phyloP scores from a whole-genome alignment of 2,113 vertebrate genomes.

The Salminus brasiliensis region DNA sequence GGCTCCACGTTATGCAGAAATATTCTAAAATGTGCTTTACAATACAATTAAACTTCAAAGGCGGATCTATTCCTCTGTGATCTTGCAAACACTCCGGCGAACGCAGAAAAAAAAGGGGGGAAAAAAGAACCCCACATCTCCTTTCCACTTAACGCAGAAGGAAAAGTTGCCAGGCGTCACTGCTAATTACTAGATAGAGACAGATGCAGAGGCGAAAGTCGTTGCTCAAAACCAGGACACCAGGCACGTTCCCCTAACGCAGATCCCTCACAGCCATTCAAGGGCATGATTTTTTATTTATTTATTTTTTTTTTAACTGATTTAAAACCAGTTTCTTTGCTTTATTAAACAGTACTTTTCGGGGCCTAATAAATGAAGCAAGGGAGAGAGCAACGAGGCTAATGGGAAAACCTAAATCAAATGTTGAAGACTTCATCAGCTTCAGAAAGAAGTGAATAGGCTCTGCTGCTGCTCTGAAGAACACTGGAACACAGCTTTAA shows the following conservation, averaged over 20 bases:
- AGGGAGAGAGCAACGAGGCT: slow-evolving; percentile 10
- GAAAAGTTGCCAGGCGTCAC: slow-evolving; percentile 45
- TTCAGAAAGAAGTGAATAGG: slow-evolving; percentile 22
- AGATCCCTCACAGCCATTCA: slow-evolving; percentile 56
- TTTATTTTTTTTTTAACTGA: too few species aligned
- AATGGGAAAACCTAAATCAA: slow-evolving; percentile 12
- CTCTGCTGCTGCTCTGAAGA: not conserved
- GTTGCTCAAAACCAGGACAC: slow-evolving; percentile 71
- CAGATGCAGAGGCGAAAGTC: slow-evolving; percentile 63
- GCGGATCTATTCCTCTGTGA: slow-evolving; percentile 80
- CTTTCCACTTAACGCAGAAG: slow-evolving; percentile 70
- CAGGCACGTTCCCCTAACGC: slow-evolving; percentile 58
- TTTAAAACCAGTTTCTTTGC: slow-evolving; percentile 15
- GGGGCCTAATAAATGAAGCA: slow-evolving; percentile 38
- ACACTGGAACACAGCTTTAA: slow-evolving; percentile 21
- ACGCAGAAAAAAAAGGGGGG: slow-evolving; percentile 60
- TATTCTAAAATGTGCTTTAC: slow-evolving; percentile 82
- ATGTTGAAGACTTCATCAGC: slow-evolving; percentile 27
- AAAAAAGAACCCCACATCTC: slow-evolving; percentile 63
- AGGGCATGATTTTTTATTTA: slow-evolving; percentile 42
- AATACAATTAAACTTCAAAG: slow-evolving; percentile 86
- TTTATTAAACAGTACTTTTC: slow-evolving; percentile 34
- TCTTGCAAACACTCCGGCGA: slow-evolving; percentile 75
- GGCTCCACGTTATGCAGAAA: slow-evolving; percentile 77
- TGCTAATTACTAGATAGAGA: slow-evolving; percentile 51